Evolutionary conservation across 2,797 vertebrate genomes (phyloP).

Genomic region (Micropoecilia bifurca): DNA sequence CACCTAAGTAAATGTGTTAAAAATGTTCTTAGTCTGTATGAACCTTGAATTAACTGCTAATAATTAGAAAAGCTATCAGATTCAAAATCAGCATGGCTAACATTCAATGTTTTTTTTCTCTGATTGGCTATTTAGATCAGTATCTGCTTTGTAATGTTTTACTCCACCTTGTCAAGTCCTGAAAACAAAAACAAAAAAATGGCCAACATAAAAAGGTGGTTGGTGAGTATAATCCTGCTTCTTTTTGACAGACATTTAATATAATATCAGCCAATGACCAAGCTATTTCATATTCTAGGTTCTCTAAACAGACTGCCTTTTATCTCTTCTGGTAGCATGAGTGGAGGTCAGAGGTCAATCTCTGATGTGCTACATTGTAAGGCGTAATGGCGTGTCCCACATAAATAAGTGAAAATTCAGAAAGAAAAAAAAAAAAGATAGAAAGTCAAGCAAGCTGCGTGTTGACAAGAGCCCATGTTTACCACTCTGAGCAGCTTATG

Average conservation of each 20-base stretch:
- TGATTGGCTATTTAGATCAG: background rate
- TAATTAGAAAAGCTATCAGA: background rate
- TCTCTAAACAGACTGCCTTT: background rate
- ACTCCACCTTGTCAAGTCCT: background rate
- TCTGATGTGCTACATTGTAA: background rate
- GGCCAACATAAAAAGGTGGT: background rate
- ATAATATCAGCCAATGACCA: background rate
- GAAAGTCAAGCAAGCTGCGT: conserved; percentile 9
- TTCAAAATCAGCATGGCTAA: background rate
- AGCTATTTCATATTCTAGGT: background rate
- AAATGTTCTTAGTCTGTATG: too few relatives aligned
- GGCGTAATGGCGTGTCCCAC: background rate
- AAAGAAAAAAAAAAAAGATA: conserved; percentile 10
- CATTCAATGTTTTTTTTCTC: background rate
- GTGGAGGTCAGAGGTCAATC: background rate
- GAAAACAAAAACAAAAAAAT: background rate
- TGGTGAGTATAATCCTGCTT: background rate
- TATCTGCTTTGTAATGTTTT: background rate
- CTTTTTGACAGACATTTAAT: background rate
- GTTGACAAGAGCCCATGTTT: conserved; percentile 27
- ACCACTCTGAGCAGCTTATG: conserved; percentile 49
- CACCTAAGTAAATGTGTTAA: too few relatives aligned
- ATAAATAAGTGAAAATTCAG: background rate
- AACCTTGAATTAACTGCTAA: too few relatives aligned
- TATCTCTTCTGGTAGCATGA: background rate